Conservation (phyloP, 1,140 invertebrate genomes). For the Caligus rogercresseyi region DNA sequence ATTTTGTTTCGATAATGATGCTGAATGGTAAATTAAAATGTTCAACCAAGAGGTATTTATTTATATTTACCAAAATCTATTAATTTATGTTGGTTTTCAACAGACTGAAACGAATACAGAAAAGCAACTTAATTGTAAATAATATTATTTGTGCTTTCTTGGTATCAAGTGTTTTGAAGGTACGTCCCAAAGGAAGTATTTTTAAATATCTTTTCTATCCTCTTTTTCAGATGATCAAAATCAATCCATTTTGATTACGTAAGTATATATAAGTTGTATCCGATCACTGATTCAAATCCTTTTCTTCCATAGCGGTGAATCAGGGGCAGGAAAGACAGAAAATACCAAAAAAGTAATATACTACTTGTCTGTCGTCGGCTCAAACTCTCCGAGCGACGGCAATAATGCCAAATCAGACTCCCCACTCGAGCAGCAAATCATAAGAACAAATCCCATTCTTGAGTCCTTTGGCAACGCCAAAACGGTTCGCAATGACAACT, state of each 20-base stretch:
- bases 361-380: conserved; percentile 42
- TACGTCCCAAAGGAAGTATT: not conserved
- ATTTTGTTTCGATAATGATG: no score
- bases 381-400: conserved; percentile 22
- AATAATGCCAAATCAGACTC: not conserved
- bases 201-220: not conserved
- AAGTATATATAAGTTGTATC: conserved; percentile 18
- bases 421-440: conserved; percentile 52
- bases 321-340: conserved; percentile 44
- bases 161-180: no score
- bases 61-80: no score
- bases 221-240: conserved; percentile 25
- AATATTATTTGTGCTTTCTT: no score
- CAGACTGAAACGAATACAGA: no score
- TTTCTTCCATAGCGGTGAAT: conserved; percentile 34
- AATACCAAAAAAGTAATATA: conserved; percentile 48
- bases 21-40: no score
- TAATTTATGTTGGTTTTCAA: no score
- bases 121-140: no score
- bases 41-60: no score
- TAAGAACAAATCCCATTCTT: conserved; percentile 77
- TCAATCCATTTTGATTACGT: conserved; percentile 28
- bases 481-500: conserved; percentile 89
- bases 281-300: conserved; percentile 13
- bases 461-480: conserved; percentile 94